A percentile compares a stretch with the other conserved stretches of the same genome.
Conservation (phyloP, 2,888 invertebrate species). For the Erebia palarica region DNA sequence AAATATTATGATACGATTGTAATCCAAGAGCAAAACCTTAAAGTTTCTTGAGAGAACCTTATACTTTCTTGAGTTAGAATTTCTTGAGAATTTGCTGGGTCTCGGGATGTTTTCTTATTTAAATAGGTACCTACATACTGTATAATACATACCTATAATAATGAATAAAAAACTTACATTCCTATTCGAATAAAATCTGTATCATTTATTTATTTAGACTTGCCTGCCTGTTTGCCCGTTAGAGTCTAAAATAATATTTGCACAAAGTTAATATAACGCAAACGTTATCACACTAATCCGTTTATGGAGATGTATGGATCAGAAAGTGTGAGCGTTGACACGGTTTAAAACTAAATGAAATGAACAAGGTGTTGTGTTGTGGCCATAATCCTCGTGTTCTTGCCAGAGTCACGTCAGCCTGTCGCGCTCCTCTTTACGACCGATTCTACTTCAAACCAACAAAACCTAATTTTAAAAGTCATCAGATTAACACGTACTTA, state of each 20-base stretch:
- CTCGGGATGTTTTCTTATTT: conserved; percentile 11
- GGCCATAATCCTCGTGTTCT: conserved; percentile 62
- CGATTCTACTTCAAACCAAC: conserved; percentile 61
- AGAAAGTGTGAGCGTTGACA: conserved; percentile 70
- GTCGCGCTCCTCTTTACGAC: conserved; percentile 55
- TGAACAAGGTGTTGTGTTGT: conserved; percentile 66
- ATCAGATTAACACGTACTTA: conserved; percentile 58
- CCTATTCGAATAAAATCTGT: no score
- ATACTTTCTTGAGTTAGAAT: conserved; percentile 5
- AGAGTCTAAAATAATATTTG: conserved; percentile 11
- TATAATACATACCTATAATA: neutral
- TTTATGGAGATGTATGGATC: conserved; percentile 64
- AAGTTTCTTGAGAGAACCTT: conserved; percentile 13
- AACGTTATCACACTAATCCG: conserved; percentile 54
- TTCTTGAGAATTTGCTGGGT: conserved; percentile 21
- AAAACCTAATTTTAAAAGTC: conserved; percentile 71
- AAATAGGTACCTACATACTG: neutral
- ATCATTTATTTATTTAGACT: no score
- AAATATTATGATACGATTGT: conserved; percentile 21
- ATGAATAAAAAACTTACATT: neutral
- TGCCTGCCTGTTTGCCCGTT: neutral
- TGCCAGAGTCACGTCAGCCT: conserved; percentile 63
- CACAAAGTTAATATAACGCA: conserved; percentile 10
- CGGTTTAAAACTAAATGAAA: conserved; percentile 63
- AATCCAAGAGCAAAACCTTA: conserved; percentile 31